Conservation (phyloP, 2,888 invertebrate genomes). For the Aphidoletes aphidimyza region DNA sequence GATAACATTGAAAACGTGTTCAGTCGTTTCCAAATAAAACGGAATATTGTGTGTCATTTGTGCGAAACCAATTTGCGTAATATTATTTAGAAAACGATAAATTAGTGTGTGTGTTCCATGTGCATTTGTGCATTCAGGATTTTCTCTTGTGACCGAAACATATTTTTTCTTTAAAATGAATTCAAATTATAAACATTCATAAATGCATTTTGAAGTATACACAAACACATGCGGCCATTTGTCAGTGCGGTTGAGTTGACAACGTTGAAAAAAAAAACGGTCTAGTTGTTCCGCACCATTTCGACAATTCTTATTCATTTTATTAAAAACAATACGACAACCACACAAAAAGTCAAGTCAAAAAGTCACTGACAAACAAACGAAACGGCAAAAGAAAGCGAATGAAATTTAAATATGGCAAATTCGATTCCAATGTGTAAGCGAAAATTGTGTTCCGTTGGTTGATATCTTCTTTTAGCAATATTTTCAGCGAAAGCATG, state of each 20-base stretch:
- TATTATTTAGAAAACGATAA: slow-evolving; percentile 13
- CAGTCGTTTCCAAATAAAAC: background rate
- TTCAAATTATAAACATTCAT: background rate
- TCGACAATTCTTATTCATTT: background rate
- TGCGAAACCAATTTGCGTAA: background rate
- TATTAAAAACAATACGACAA: background rate
- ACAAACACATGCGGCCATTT: too few relatives aligned
- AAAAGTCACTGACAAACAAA: background rate
- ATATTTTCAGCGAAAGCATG: background rate
- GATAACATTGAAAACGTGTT: background rate
- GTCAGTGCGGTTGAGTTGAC: background rate
- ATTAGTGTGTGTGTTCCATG: background rate
- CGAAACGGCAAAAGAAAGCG: slow-evolving; percentile 19
- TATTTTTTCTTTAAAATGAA: background rate
- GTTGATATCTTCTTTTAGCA: background rate
- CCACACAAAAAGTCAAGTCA: background rate
- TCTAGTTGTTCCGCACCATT: slow-evolving; percentile 5
- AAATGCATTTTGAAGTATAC: background rate
- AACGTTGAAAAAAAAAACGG: background rate
- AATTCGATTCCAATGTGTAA: slow-evolving; percentile 43
- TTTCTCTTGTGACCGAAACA: background rate
- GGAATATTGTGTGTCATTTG: background rate
- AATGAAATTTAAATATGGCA: background rate
- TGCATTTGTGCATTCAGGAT: too few relatives aligned
- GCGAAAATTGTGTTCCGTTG: background rate